Conservation (phyloP, 2,113 vertebrate species). For the Phasianus colchicus region DNA sequence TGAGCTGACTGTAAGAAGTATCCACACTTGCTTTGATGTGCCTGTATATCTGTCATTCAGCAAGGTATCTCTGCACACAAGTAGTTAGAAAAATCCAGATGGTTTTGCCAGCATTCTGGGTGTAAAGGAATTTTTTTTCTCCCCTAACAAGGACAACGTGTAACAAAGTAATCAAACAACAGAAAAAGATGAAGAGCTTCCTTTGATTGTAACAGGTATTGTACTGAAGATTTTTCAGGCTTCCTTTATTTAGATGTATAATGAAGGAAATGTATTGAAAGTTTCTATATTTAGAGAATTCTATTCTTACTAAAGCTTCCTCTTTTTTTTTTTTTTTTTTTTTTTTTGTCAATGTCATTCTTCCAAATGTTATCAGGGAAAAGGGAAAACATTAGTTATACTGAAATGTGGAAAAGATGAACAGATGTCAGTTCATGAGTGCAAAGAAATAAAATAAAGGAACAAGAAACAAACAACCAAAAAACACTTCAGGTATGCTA, state of each 20-base stretch:
- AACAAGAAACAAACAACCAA: neutral
- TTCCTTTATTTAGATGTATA: conserved; percentile 3
- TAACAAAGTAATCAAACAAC: neutral
- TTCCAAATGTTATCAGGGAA: neutral
- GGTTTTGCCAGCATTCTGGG: neutral
- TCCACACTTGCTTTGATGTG: neutral
- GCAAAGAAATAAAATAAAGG: neutral
- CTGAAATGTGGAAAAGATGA: neutral
- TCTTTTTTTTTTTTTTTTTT: neutral
- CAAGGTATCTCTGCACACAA: neutral
- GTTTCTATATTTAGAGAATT: conserved; percentile 18
- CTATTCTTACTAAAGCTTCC: conserved; percentile 1
- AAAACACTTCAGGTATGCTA: neutral
- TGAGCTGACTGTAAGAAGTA: neutral
- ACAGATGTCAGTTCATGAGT: neutral
- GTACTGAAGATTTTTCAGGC: neutral
- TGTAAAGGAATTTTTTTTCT: neutral
- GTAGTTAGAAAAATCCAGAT: neutral
- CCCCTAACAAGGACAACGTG: fast-evolving
- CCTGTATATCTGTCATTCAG: neutral
- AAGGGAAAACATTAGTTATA: neutral
- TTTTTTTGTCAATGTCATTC: neutral
- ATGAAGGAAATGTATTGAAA: neutral
- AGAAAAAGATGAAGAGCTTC: neutral
- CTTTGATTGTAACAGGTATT: conserved; percentile 1